Evolutionary conservation across 2,113 vertebrate genomes (phyloP).

Genomic region (Glaucidium brasilianum): DNA sequence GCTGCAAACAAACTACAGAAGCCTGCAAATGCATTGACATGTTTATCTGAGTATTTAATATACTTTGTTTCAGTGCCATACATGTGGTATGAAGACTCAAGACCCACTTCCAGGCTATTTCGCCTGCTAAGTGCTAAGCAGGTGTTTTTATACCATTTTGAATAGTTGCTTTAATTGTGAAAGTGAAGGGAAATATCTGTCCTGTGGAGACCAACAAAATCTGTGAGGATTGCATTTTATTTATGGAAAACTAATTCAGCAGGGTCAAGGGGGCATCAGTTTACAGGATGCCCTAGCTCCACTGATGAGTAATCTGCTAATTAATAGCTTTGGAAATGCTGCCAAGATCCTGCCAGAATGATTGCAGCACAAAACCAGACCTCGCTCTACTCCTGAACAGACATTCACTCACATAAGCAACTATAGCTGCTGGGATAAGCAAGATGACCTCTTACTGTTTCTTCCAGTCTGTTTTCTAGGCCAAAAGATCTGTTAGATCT

Average conservation of each 20-base stretch:
- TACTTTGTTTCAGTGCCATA: neutral
- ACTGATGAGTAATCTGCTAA: constrained; percentile 45
- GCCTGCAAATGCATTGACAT: neutral
- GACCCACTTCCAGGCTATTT: neutral
- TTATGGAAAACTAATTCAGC: constrained; percentile 21
- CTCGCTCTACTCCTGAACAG: neutral
- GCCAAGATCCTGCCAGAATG: constrained; percentile 1
- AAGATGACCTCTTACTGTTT: neutral
- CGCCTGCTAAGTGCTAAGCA: neutral
- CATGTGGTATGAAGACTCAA: neutral
- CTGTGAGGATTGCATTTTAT: constrained; percentile 13
- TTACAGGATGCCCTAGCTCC: neutral
- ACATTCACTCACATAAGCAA: neutral
- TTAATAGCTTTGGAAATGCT: constrained; percentile 37
- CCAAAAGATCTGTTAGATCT: neutral
- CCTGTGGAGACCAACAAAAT: neutral
- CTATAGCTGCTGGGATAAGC: neutral
- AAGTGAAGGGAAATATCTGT: neutral
- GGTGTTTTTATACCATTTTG: neutral
- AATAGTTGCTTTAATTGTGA: neutral
- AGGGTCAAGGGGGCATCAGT: constrained; percentile 12
- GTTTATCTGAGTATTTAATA: neutral
- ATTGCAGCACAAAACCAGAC: neutral
- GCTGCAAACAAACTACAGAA: neutral
- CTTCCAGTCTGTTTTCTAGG: neutral